A percentile compares a stretch with the other conserved stretches of the same genome.
Conservation (phyloP, 1,140 invertebrate species). For the Caenorhabditis remanei region DNA sequence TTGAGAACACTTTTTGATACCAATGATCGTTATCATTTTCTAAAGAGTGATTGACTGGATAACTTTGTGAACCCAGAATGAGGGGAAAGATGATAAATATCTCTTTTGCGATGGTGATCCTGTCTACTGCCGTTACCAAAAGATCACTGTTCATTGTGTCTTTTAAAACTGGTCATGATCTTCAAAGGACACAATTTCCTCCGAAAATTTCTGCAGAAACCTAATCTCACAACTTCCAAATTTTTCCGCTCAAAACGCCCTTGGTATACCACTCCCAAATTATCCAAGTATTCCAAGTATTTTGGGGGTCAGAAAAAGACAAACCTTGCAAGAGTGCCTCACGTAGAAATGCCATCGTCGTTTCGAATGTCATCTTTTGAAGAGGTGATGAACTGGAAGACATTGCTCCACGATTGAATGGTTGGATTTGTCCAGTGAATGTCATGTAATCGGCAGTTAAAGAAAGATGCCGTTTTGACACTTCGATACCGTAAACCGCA, state of each 20-base stretch:
- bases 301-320: conserved; percentile 26
- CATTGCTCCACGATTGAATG: conserved; percentile 91
- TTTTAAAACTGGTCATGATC: background rate
- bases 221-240: conserved; percentile 6
- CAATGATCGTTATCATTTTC: background rate
- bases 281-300: background rate
- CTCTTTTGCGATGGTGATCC: background rate
- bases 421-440: conserved; percentile 88
- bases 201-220: background rate
- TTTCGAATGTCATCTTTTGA: conserved; percentile 98
- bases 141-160: background rate
- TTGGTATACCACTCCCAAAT: background rate
- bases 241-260: background rate
- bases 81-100: background rate
- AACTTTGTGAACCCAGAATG: background rate
- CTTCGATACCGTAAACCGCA: conserved; percentile 93
- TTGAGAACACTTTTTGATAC: conserved; percentile 15
- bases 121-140: background rate
- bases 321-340: conserved; percentile 84
- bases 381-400: conserved; percentile 88
- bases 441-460: conserved; percentile 98
- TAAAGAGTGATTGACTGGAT: background rate
- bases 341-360: conserved; percentile 88
- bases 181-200: conserved; percentile 14
- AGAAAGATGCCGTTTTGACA: conserved; percentile 91